Percentiles rank a stretch among this genome's conserved stretches.
These are phyloP conservation scores for Astatotilapia flaviijosephi DNA, from an alignment of 2,113 vertebrate species.

Conservation along the genomic window DNA sequence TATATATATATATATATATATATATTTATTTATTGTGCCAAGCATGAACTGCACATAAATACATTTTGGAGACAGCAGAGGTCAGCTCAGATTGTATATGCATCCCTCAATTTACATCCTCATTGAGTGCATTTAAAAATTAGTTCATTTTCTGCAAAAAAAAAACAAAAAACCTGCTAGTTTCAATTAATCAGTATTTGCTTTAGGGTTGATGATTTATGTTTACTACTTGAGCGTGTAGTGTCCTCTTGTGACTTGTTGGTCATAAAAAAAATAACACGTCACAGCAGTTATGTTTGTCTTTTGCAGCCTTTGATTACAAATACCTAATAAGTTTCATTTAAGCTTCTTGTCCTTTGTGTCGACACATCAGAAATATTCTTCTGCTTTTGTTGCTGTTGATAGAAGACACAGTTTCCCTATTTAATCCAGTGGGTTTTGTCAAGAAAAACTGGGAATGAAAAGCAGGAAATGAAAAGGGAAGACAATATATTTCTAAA, in stretches of 20 bases:
- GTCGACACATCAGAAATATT: background rate
- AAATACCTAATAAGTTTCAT: background rate
- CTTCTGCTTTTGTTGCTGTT: background rate
- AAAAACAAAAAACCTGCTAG: background rate
- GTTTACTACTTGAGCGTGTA: rapidly evolving
- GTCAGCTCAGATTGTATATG: background rate
- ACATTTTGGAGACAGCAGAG: background rate
- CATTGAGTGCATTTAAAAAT: background rate
- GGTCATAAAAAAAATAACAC: background rate
- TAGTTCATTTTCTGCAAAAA: background rate
- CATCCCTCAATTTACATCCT: background rate
- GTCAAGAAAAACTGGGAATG: background rate
- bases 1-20: too few relatives aligned
- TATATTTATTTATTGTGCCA: background rate
- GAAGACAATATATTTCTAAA: background rate
- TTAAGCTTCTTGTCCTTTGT: background rate
- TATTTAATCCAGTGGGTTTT: background rate
- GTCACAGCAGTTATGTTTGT: background rate
- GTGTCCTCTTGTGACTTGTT: background rate
- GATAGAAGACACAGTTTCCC: background rate
- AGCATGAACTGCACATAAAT: background rate
- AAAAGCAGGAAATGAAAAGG: background rate
- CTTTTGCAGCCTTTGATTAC: background rate
- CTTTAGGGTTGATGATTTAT: background rate
- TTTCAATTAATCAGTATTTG: background rate